A percentile compares a stretch with the other conserved stretches of the same genome.
Evolutionary conservation across 2,113 vertebrate genomes (phyloP).

Genomic region (Morone saxatilis): DNA sequence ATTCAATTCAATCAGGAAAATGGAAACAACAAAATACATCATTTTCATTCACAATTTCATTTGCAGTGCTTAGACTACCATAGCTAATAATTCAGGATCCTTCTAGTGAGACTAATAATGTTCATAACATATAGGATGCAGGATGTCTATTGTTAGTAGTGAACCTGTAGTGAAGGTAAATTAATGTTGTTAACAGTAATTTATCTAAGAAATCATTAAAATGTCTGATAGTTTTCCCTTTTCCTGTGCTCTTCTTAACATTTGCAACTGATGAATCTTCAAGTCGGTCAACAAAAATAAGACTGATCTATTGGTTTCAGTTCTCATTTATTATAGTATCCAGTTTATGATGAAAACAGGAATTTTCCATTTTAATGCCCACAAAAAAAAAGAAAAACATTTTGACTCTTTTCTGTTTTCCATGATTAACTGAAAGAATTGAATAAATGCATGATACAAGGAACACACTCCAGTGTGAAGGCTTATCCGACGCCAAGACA

Average conservation of each 20-base stretch:
- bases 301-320: not conserved
- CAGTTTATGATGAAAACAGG: not conserved
- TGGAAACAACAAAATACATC: not conserved
- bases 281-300: not conserved
- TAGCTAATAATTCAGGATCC: not conserved
- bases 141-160: not conserved
- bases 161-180: not conserved
- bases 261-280: no score
- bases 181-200: not conserved
- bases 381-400: not conserved
- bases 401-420: not conserved
- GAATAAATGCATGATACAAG: not conserved
- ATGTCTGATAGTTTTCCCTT: not conserved
- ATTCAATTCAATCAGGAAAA: slow-evolving; percentile 11
- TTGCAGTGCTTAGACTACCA: not conserved
- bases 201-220: not conserved
- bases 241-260: not conserved
- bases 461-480: not conserved
- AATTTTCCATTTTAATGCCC: no score
- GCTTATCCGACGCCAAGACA: not conserved
- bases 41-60: not conserved
- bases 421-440: not conserved
- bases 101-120: not conserved
- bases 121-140: not conserved
- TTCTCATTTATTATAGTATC: not conserved